A percentile compares a stretch with the other conserved stretches of the same genome.
phyloP scores from a whole-genome alignment of 2,888 invertebrate genomes.

The Elegia similella region DNA sequence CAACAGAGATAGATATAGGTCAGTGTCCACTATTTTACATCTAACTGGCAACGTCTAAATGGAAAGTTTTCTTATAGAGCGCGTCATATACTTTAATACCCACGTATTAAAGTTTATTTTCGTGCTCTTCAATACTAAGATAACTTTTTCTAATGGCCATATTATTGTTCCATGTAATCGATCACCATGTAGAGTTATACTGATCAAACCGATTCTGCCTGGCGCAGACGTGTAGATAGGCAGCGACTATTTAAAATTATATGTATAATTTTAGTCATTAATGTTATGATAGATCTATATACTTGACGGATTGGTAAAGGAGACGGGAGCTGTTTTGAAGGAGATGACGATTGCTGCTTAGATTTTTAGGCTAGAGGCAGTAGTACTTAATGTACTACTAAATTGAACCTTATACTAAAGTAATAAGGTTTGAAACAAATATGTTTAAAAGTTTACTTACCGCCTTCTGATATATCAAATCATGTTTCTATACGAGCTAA shows the following conservation, averaged over 20 bases:
- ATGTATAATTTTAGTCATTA: slow-evolving; percentile 24
- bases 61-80: not conserved
- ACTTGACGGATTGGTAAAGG: slow-evolving; percentile 11
- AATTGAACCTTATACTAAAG: not conserved
- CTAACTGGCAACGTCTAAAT: too few species aligned
- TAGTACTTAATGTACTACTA: not conserved
- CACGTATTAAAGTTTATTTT: not conserved
- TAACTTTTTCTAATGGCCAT: not conserved
- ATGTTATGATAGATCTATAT: slow-evolving; percentile 17
- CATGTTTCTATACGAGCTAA: too few species aligned
- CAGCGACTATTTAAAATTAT: slow-evolving; percentile 31
- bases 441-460: too few species aligned
- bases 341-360: slow-evolving; percentile 2
- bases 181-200: slow-evolving; percentile 3
- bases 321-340: slow-evolving; percentile 4
- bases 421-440: not conserved
- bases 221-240: slow-evolving; percentile 40
- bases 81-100: not conserved
- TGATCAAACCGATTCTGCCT: slow-evolving; percentile 28
- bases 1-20: too few species aligned
- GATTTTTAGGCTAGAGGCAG: too few species aligned
- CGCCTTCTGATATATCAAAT: too few species aligned
- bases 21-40: too few species aligned
- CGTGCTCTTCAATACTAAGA: too few species aligned
- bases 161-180: not conserved